These are phyloP conservation scores for Muraenolepis orangiensis DNA, from an alignment of 2,797 vertebrate genomes.

Conservation along the genomic window DNA sequence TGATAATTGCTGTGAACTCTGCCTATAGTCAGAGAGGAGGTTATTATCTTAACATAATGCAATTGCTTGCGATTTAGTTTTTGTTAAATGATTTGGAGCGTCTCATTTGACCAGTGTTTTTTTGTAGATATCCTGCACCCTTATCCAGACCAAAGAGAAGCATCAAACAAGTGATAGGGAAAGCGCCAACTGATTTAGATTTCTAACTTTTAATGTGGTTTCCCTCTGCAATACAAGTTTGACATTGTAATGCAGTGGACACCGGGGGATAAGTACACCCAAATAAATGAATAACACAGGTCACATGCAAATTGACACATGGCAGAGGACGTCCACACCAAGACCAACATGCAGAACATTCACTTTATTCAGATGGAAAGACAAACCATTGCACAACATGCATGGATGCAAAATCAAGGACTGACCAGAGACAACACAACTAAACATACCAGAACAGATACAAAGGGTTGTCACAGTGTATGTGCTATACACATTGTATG, in stretches of 20 bases:
- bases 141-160: not conserved
- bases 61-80: not conserved
- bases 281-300: constrained; percentile 46
- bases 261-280: constrained; percentile 29
- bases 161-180: not conserved
- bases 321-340: constrained; percentile 55
- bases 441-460: constrained; percentile 21
- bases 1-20: constrained; percentile 10
- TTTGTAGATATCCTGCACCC: not conserved
- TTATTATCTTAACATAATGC: not conserved
- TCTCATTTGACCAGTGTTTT: not conserved
- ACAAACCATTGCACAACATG: constrained; percentile 67
- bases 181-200: not conserved
- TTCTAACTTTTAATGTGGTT: not conserved
- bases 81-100: not conserved
- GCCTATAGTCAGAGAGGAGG: not conserved
- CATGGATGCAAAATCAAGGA: constrained; percentile 65
- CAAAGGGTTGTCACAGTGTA: constrained; percentile 15
- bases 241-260: constrained; percentile 42
- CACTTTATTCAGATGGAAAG: constrained; percentile 68
- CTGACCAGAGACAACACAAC: constrained; percentile 44
- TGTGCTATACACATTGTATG: not conserved
- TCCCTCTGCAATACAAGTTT: not conserved
- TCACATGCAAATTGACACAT: constrained; percentile 52
- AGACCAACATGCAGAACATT: constrained; percentile 54